Base-by-base conservation (phyloP, 2,888 invertebrate species). In the Dicranocentrus wangi region DNA sequence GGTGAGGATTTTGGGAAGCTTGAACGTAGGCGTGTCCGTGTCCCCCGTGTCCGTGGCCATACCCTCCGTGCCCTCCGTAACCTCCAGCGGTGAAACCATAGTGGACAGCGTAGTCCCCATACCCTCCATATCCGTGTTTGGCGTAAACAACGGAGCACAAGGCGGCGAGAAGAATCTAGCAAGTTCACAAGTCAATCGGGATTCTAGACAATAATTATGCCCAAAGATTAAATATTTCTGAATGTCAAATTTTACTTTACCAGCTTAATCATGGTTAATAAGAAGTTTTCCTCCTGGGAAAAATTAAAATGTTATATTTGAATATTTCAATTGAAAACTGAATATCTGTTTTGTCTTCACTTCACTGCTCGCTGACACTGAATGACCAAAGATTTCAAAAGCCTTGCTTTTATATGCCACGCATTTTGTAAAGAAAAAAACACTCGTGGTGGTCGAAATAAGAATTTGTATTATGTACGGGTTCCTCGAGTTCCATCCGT, bases 361-460 rank as follows among this genome's bases (percentile, higher is more conserved):
- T 61, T 58, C 43, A 71, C 47, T 47, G 61, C 58, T 23, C 61
- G 60, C 60, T 71, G 61, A 61, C 71, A 71, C 71, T 71, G 60
- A 71, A 71, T 71, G 71, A 61, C 71, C 60, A 71, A 61, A 42
- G 10, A 55, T 60, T 71, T 71, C 60, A 71, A 71, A 71, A 27
- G 10, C 25, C n/a, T 60, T 60, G 47, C 71, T 47, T 71, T 60
- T 71, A 65, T 71, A 71, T 60, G 5, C n/a, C n/a, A n/a, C n/a
- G n/a, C n/a, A n/a, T n/a, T n/a, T n/a, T n/a, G n/a, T n/a, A n/a
- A n/a, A n/a, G n/a, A n/a, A n/a, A n/a, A n/a, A n/a, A n/a, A n/a
- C n/a, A n/a, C n/a, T n/a, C n/a, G n/a, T n/a, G n/a, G n/a, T n/a
- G n/a, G n/a, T n/a, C n/a, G n/a, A n/a, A n/a, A n/a, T n/a, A n/a